Conservation (phyloP, 2,888 invertebrate genomes). For the Athetis lepigone region DNA sequence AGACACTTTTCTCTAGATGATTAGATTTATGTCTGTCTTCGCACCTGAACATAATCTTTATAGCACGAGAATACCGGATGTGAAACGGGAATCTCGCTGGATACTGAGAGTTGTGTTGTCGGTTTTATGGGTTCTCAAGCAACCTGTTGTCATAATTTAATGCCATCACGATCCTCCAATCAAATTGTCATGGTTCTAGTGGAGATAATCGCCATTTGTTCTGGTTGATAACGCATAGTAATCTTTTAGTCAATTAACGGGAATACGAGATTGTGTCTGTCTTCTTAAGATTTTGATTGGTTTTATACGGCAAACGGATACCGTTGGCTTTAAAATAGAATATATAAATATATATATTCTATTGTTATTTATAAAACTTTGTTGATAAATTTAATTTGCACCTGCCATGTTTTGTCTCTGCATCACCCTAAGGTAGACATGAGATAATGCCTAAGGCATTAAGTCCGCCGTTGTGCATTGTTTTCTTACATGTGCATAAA, state of each 20-base stretch:
- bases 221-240: constrained; percentile 28
- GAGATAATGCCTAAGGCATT: no score
- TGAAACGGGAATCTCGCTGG: not conserved
- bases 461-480: no score
- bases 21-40: constrained; percentile 10
- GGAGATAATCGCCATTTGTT: constrained; percentile 35
- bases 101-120: not conserved
- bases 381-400: no score
- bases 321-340: no score
- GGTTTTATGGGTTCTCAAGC: constrained; percentile 25
- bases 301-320: no score
- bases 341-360: not conserved
- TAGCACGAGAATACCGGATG: no score
- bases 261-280: constrained; percentile 15
- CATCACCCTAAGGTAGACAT: no score
- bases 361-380: not conserved
- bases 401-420: no score
- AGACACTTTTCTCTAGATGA: not conserved
- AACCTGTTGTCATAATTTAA: constrained; percentile 46
- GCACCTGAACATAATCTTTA: not conserved
- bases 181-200: constrained; percentile 41
- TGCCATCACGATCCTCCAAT: constrained; percentile 41
- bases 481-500: no score
- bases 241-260: constrained; percentile 34
- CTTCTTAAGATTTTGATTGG: no score